Base-by-base conservation (phyloP, 1,140 invertebrate genomes). In the Heliconius eleuchia region DNA sequence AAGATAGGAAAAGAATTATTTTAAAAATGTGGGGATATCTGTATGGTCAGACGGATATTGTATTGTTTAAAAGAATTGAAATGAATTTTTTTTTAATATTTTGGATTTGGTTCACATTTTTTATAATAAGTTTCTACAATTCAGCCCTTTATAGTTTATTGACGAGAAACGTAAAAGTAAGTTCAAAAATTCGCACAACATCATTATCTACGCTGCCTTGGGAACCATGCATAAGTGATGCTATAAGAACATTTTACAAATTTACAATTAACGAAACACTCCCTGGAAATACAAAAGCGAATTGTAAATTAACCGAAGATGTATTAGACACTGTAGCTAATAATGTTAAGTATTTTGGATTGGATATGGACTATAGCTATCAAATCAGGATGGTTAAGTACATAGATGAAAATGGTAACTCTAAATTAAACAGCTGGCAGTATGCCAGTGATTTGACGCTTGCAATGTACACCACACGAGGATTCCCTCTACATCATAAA, bases 51-150 rank as follows among this genome's bases (percentile, higher is more conserved):
- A 55, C 73, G 42, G 79, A 81, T 73, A 27, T 39, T 60, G 79
- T 74, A 5, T 77, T 91, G 73, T 79, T 83, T 55, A 82, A 78
- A 66, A 70, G 80, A 0, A 85, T 60, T 76, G 80, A 83, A 60
- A 74, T 87, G 19, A 82, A 84, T n/a, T n/a, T n/a, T n/a, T n/a
- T 90, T 37, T 30, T 90, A 1, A 52, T 87, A 50, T 79, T 77
- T 72, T 91, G 90, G 90, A 84, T 90, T 81, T 86, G 83, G 85
- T 91, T 89, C 70, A 84, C 89, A 70, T 91, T 87, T 80, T 90
- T 87, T n/a, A 85, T 91, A 8, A 82, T 30, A 2, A 89, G 78
- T 71, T 89, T 91, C 78, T 91, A 91, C 72, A 89, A 80, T 52
- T 88, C 89, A 19, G 85, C 84, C 42, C 83, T 86, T 71, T 85